Evolutionary conservation across 2,888 invertebrate genomes (phyloP).

Genomic region (Taphrorychus bicolor): DNA sequence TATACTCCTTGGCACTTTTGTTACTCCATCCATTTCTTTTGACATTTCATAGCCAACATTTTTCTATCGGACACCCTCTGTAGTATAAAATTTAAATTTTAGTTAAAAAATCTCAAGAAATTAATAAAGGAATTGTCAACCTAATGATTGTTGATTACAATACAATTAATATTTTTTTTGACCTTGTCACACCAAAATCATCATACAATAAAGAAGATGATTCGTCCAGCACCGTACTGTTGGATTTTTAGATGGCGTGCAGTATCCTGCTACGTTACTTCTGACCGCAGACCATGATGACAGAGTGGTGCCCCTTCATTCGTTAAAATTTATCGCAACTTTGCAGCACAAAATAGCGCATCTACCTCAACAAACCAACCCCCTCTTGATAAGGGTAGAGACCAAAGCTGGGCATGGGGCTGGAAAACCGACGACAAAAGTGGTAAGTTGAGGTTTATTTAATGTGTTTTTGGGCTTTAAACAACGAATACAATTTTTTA

Average conservation of each 20-base stretch:
- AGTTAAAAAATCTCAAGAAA: no score
- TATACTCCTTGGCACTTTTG: no score
- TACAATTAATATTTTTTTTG: no score
- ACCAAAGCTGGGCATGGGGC: conserved; percentile 97
- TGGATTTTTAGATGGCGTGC: conserved; percentile 56
- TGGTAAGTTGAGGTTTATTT: conserved; percentile 69
- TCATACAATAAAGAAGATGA: no score
- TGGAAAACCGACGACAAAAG: conserved; percentile 95
- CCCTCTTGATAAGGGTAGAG: conserved; percentile 88
- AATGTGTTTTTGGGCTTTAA: neutral
- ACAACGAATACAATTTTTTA: neutral
- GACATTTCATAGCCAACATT: no score
- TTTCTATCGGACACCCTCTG: no score
- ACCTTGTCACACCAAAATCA: no score
- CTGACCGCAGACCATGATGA: conserved; percentile 99
- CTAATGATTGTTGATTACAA: no score
- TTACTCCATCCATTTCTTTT: no score
- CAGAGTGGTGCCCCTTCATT: conserved; percentile 96
- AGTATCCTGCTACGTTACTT: conserved; percentile 92
- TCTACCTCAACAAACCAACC: conserved; percentile 75
- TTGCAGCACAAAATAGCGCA: conserved; percentile 78
- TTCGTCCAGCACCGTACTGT: neutral
- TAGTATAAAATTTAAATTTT: no score
- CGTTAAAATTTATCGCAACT: conserved; percentile 92
- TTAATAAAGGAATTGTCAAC: no score